Base-by-base conservation (phyloP, 2,888 invertebrate genomes). In the Rhabditoides inermis region DNA sequence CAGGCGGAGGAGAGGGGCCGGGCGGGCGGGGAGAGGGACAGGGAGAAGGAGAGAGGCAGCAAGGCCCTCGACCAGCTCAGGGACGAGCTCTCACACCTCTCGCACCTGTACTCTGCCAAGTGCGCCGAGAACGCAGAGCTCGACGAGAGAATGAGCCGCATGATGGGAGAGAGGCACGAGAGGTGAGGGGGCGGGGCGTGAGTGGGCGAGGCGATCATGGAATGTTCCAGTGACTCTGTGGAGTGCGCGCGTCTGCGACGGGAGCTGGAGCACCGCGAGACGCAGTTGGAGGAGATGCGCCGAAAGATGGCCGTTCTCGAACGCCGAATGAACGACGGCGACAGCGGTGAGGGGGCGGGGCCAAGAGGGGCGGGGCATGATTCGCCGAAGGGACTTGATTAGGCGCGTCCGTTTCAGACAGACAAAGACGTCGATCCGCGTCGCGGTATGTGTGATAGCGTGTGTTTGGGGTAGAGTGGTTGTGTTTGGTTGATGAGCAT, bases 121-220 rank as follows among this genome's bases (percentile, higher is more conserved):
- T 75, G 75, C 51, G 51, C 70, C n/a, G 75, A 75, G 54, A 75
- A 75, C 55, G 61, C 69, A 27, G 65, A 69, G 42, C 59, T 75
- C 30, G 74, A 75, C 49, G 75, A 75, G 54, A 63, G 66, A 54
- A 50, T 63, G 23, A 49, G 35, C 18, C 37, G 60, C 37, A 52
- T 55, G 22, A 56, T 53, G 10, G 53, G 52, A 39, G 58, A 61
- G 22, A 39, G 42, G 28, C n/a, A 36, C 23, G 50, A 37, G 49
- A 41, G n/a, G 15, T 30, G 10, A 32, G 32, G 32, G 32, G 15
- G 32, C 15, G 32, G 32, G 32, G 32, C 7, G 7, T 15, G 15
- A 32, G 15, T 32, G 32, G 15, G 10, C 7, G 32, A 10, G n/a
- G n/a, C n/a, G n/a, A n/a, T n/a, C n/a, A n/a, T n/a, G n/a, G n/a